phyloP scores from a whole-genome alignment of 2,888 invertebrate species.

The Ophion slaviceki region DNA sequence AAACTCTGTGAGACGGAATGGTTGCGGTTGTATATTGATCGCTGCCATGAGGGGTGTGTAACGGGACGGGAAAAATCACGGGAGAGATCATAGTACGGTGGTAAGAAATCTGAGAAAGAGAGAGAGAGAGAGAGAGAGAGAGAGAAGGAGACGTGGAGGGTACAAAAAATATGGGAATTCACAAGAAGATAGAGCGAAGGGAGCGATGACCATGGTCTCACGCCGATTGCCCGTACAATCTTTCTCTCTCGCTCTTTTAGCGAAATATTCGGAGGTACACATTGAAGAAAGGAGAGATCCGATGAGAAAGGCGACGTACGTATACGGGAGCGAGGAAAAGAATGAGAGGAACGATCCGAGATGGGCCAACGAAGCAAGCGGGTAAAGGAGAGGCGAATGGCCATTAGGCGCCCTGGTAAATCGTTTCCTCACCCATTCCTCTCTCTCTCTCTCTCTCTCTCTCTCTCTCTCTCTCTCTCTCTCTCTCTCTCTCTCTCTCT shows the following conservation, averaged over 20 bases:
- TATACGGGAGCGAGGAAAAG: slow-evolving; percentile 33
- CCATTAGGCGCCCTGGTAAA: slow-evolving; percentile 69
- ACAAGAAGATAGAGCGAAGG: slow-evolving; percentile 50
- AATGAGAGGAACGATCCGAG: slow-evolving; percentile 38
- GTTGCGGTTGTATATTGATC: slow-evolving; percentile 48
- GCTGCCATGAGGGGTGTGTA: slow-evolving; percentile 21
- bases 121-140: slow-evolving; percentile 9
- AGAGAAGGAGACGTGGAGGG: slow-evolving; percentile 43
- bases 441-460: no score
- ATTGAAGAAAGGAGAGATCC: slow-evolving; percentile 30
- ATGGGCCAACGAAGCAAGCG: slow-evolving; percentile 55
- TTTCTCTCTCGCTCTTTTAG: not conserved
- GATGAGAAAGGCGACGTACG: slow-evolving; percentile 31
- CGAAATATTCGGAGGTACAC: slow-evolving; percentile 18
- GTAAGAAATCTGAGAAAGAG: slow-evolving; percentile 32
- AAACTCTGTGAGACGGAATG: slow-evolving; percentile 20
- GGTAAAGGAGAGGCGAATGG: slow-evolving; percentile 68
- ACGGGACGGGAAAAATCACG: slow-evolving; percentile 24
- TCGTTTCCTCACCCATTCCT: slow-evolving; percentile 46
- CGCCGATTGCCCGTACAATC: slow-evolving; percentile 30
- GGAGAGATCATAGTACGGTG: slow-evolving; percentile 18
- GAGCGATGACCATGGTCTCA: slow-evolving; percentile 66
- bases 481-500: no score
- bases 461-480: no score
- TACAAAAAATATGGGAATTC: slow-evolving; percentile 19